A percentile compares a stretch with the other conserved stretches of the same genome.
Evolutionary conservation across 2,797 vertebrate genomes (phyloP).

Genomic region (Peromyscus aztecus): DNA sequence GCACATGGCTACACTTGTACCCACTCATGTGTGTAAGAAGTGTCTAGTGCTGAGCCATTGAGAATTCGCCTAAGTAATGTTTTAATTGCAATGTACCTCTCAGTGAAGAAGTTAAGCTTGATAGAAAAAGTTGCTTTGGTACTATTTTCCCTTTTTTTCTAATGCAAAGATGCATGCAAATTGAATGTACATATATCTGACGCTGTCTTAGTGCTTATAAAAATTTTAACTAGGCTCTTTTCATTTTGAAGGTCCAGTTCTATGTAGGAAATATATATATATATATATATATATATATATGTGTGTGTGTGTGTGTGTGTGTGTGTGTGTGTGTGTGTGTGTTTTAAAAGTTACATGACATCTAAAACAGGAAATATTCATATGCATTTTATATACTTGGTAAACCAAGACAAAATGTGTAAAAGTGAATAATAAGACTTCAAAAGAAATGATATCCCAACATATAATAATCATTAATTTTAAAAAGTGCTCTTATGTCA

Average conservation of each 20-base stretch:
- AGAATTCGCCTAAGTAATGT: slow-evolving; percentile 81
- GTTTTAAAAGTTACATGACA: background rate
- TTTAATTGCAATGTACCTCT: slow-evolving; percentile 86
- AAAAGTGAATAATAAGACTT: background rate
- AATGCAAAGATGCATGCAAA: background rate
- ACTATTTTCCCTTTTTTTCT: background rate
- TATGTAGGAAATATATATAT: background rate
- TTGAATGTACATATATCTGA: background rate
- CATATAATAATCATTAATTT: background rate
- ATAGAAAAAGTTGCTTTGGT: background rate
- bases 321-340: too few relatives aligned
- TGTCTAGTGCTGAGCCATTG: slow-evolving; percentile 77
- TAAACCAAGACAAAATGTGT: slow-evolving; percentile 22
- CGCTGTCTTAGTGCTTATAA: background rate
- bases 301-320: background rate
- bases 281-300: too few relatives aligned
- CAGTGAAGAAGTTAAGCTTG: slow-evolving; percentile 73
- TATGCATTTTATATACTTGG: background rate
- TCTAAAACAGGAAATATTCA: background rate
- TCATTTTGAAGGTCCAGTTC: background rate
- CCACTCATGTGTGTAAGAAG: slow-evolving; percentile 78
- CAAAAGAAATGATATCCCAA: background rate
- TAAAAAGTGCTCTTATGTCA: background rate
- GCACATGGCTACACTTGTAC: slow-evolving; percentile 85
- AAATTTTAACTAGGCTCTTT: background rate